A percentile compares a stretch with the other conserved stretches of the same genome.
phyloP scores from a whole-genome alignment of 2,113 vertebrate genomes.

The Sinocyclocheilus maitianheensis region DNA sequence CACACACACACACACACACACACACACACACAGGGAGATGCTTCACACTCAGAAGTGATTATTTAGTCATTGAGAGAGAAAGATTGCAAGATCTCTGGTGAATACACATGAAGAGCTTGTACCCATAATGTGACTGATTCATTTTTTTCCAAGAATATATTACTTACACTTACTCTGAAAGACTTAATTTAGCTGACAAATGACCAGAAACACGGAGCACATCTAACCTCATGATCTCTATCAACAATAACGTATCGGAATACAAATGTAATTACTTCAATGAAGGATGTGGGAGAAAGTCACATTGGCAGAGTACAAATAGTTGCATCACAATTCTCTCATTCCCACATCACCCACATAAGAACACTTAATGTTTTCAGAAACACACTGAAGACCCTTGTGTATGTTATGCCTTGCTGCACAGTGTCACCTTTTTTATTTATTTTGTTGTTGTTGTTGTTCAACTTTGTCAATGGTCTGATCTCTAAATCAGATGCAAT shows the following conservation, averaged over 20 bases:
- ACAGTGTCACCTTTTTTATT: too few species aligned
- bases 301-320: neutral
- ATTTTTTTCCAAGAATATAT: constrained; percentile 12
- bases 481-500: neutral
- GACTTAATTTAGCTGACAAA: constrained; percentile 24
- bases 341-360: neutral
- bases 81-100: constrained; percentile 21
- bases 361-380: neutral
- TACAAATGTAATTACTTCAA: constrained; percentile 7
- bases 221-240: neutral
- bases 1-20: neutral
- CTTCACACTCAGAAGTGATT: constrained; percentile 17
- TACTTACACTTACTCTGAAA: constrained; percentile 11
- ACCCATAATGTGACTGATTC: constrained; percentile 19
- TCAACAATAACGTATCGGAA: constrained; percentile 3
- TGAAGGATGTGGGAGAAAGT: constrained; percentile 22
- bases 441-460: too few species aligned
- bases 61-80: constrained; percentile 10
- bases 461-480: neutral
- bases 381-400: neutral
- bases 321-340: constrained; percentile 14
- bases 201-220: constrained; percentile 8
- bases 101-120: neutral
- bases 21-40: neutral
- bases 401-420: neutral